Base-by-base conservation (phyloP, 2,888 invertebrate genomes). In the Apamea epomidion region DNA sequence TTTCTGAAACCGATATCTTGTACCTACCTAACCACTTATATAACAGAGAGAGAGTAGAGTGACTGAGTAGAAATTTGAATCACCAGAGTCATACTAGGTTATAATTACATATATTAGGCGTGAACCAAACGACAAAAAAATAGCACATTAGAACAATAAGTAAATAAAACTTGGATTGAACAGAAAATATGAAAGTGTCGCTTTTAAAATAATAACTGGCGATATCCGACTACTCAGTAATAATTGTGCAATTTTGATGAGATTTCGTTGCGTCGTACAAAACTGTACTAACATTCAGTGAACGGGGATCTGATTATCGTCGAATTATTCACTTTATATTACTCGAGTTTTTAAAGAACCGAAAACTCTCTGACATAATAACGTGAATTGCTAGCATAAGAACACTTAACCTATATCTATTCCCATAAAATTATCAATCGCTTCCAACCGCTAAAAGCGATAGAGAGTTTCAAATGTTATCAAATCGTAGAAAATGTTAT, bases 341-440 rank as follows among this genome's bases (percentile, higher is more conserved):
- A 32, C 32, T 65, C 42, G 29, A 65, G 21, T 70, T 82, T 82
- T 74, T 78, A 74, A 69, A 82, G 32, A 82, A 70, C 58, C n/a
- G 16, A 58, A 74, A 54, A 16, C 72, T 58, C 73, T 78, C 64
- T 29, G 7, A 3, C 21, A 16, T 62, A 51, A 42, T 74, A 74
- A 60, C 78, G 69, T n/a, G 51, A 65, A 70, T 70, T 70, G 60
- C 32, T 65, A 60, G 48, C 48, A 32, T 73, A 77, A 81, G 81
- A 77, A 73, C 77, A 64, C 72, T 83, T 72, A 45, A 70, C 80
- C 60, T 32, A 48, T 68, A 83, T 67, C 70, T 64, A 64, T 78
- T 73, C n/a, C 71, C 76, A 80, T 74, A 83, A 85, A 79, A 85
- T 85, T 58, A 85, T 83, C 76, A 75, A 75, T 80, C 42, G 76